phyloP scores from a whole-genome alignment of 1,140 invertebrate species.

The Lasaia peninsularis region DNA sequence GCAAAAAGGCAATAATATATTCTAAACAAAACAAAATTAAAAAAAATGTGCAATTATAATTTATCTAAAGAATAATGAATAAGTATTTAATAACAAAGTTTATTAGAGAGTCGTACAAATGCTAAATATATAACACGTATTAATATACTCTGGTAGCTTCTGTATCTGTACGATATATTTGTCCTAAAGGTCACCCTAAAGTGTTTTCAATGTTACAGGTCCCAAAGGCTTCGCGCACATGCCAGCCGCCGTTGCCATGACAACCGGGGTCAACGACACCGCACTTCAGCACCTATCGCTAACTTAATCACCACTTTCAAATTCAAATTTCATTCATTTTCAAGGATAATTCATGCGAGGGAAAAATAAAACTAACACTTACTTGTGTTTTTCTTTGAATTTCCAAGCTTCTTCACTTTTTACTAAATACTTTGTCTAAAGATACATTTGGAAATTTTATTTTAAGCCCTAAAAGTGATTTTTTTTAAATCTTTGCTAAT shows the following conservation, averaged over 20 bases:
- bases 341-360: not conserved
- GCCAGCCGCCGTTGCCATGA: conserved; percentile 57
- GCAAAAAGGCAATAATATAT: no score
- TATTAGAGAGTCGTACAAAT: no score
- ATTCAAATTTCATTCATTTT: not conserved
- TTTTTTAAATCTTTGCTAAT: not conserved
- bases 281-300: conserved; percentile 32
- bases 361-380: not conserved
- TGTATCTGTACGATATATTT: no score
- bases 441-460: no score
- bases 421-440: no score
- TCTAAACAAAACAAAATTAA: no score
- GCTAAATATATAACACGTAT: no score
- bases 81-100: no score
- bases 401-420: not conserved
- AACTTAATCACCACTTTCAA: not conserved
- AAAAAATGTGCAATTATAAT: no score
- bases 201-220: conserved; percentile 38
- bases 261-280: conserved; percentile 64
- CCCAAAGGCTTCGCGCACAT: conserved; percentile 46
- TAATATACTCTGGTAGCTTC: no score
- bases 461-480: no score
- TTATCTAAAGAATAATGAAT: no score
- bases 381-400: not conserved
- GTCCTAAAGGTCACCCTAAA: conserved; percentile 27